phyloP scores from a whole-genome alignment of 2,113 vertebrate genomes.

The Channa maculata region DNA sequence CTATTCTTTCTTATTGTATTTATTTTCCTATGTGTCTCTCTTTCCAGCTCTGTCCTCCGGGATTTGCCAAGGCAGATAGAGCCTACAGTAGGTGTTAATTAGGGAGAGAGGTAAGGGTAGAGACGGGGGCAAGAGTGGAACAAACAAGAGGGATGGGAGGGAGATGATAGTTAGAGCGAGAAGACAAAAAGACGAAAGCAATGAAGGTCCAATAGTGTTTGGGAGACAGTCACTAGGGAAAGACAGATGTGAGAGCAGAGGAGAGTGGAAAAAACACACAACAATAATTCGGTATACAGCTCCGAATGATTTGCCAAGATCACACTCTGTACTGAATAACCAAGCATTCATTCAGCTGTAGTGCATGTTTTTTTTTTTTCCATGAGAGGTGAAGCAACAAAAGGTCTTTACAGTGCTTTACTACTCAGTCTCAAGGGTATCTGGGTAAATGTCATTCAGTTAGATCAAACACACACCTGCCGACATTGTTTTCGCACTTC shows the following conservation, averaged over 20 bases:
- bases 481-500: conserved; percentile 69
- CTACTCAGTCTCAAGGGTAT: conserved; percentile 64
- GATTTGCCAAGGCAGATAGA: conserved; percentile 63
- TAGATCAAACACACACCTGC: conserved; percentile 71
- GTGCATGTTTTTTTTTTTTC: conserved; percentile 41
- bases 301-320: conserved; percentile 13
- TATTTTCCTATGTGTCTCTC: conserved; percentile 49
- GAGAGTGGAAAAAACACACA: conserved; percentile 14
- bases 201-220: conserved; percentile 13
- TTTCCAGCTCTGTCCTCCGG: conserved; percentile 63
- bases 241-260: conserved; percentile 24
- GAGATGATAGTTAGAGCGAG: conserved; percentile 37
- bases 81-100: conserved; percentile 71
- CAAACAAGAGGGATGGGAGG: conserved; percentile 59
- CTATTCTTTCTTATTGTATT: conserved; percentile 48
- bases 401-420: conserved; percentile 63
- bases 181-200: conserved; percentile 32
- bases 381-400: conserved; percentile 60
- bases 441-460: conserved; percentile 72
- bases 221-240: conserved; percentile 16
- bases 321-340: conserved; percentile 29
- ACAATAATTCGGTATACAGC: conserved; percentile 12
- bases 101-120: conserved; percentile 65
- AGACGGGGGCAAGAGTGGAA: conserved; percentile 58
- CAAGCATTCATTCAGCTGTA: conserved; percentile 38